These are phyloP conservation scores for Antheraea yamamai DNA, from an alignment of 2,888 invertebrate species.

Conservation along the genomic window DNA sequence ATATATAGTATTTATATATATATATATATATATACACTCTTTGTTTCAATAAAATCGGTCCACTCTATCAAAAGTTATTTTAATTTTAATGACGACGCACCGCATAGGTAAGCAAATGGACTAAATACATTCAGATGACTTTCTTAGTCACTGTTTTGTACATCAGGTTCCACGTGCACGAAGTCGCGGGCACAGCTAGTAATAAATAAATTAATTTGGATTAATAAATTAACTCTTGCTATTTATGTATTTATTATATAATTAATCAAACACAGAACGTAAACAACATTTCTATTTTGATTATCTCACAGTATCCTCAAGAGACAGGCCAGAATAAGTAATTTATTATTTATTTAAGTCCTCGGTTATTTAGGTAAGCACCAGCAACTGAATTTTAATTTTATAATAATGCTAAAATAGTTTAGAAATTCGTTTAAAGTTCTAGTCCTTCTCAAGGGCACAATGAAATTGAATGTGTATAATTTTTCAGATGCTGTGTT, in stretches of 20 bases:
- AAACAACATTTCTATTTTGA: background rate
- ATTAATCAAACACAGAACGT: background rate
- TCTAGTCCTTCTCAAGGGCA: background rate
- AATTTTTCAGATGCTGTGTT: background rate
- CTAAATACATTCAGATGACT: too few species aligned
- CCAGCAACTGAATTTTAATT: background rate
- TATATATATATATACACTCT: too few species aligned
- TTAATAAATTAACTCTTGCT: too few species aligned
- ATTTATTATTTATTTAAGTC: background rate
- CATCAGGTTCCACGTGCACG: too few species aligned
- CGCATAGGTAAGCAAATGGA: too few species aligned
- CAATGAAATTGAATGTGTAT: background rate
- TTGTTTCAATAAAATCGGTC: too few species aligned
- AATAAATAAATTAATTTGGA: too few species aligned
- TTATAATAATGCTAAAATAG: background rate
- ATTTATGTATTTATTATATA: background rate
- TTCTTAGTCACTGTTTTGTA: too few species aligned
- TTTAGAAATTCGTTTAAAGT: background rate
- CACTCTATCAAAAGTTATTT: too few species aligned
- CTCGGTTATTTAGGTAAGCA: background rate
- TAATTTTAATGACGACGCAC: too few species aligned
- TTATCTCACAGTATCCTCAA: background rate
- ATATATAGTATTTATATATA: too few species aligned
- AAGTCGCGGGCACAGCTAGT: too few species aligned
- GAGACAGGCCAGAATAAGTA: background rate